These are phyloP conservation scores for Danio jaintianensis DNA, from an alignment of 2,797 vertebrate genomes.

Conservation along the genomic window DNA sequence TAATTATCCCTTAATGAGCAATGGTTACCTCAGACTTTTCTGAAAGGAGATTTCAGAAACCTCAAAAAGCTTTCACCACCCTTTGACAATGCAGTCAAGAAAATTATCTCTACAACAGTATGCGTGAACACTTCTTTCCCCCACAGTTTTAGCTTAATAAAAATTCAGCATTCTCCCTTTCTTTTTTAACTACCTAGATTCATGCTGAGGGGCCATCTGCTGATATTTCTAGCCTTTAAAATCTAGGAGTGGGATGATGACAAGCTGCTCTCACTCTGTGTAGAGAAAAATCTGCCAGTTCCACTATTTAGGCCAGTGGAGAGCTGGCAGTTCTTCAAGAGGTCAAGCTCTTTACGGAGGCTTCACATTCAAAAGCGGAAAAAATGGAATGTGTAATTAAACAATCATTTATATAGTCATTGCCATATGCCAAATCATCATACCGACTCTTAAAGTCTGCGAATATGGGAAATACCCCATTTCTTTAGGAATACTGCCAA, in stretches of 20 bases:
- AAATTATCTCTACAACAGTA: neutral
- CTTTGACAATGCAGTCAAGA: neutral
- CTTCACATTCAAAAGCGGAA: constrained; percentile 26
- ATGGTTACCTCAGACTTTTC: neutral
- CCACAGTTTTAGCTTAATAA: neutral
- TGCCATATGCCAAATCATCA: constrained; percentile 23
- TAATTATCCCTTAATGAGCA: neutral
- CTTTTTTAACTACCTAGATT: constrained; percentile 28
- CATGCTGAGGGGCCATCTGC: constrained; percentile 57
- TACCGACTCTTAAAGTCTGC: neutral
- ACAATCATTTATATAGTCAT: constrained; percentile 34
- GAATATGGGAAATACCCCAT: too few relatives aligned
- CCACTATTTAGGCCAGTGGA: constrained; percentile 33
- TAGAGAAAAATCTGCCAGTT: constrained; percentile 37
- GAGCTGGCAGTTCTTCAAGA: constrained; percentile 51
- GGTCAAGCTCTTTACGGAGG: constrained; percentile 33
- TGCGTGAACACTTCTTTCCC: neutral
- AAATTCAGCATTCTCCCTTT: neutral
- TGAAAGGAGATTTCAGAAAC: neutral
- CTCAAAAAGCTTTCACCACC: neutral
- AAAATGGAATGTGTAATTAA: constrained; percentile 49
- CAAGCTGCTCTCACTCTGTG: constrained; percentile 22
- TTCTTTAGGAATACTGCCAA: too few relatives aligned
- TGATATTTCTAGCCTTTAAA: constrained; percentile 46
- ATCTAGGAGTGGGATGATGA: constrained; percentile 41